Conservation (phyloP, 2,888 invertebrate species). For the Pristionchus fissidentatus region DNA sequence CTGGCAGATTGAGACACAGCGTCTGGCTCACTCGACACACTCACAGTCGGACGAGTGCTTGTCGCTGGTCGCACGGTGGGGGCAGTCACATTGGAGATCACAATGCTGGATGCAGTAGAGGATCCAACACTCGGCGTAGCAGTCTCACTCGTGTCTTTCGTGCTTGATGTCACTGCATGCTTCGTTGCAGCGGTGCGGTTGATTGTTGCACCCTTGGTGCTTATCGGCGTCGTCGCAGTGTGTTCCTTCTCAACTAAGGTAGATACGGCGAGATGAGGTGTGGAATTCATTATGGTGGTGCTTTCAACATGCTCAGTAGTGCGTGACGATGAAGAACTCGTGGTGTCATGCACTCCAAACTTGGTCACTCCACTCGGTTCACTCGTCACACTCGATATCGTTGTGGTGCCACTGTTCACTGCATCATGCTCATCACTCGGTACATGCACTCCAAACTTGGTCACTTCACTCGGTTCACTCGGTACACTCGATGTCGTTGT, state of each 20-base stretch:
- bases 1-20: neutral
- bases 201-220: neutral
- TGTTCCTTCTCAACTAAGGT: neutral
- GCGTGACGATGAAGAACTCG: neutral
- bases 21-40: neutral
- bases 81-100: neutral
- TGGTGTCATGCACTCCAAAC: constrained; percentile 5
- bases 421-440: neutral
- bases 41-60: neutral
- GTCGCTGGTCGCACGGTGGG: too few relatives aligned
- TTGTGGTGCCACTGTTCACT: too few relatives aligned
- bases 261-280: neutral
- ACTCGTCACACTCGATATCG: neutral
- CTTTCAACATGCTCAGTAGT: too few relatives aligned
- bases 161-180: neutral
- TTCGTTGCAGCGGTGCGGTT: neutral
- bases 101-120: neutral
- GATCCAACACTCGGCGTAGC: neutral
- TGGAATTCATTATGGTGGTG: neutral
- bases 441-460: neutral
- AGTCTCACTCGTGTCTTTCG: neutral
- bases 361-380: neutral
- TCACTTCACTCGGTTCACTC: neutral
- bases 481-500: neutral
- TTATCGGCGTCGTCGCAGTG: neutral